Evolutionary conservation across 2,113 vertebrate genomes (phyloP).

Genomic region (Corydoras maculifer): DNA sequence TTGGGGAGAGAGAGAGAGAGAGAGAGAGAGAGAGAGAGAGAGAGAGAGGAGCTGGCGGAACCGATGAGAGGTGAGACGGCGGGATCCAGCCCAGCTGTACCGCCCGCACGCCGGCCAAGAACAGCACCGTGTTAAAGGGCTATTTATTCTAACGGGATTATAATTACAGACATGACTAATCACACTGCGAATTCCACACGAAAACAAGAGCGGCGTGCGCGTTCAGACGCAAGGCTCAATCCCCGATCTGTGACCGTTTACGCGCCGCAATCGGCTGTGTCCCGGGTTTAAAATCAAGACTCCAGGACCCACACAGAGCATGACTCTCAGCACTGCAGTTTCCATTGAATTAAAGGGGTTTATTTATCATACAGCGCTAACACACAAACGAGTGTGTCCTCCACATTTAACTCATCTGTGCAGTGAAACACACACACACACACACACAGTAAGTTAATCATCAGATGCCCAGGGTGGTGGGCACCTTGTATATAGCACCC

Average conservation of each 20-base stretch:
- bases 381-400: too few relatives aligned
- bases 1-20: conserved; percentile 22
- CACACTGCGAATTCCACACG: conserved; percentile 34
- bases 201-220: conserved; percentile 32
- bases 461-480: too few relatives aligned
- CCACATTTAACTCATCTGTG: too few relatives aligned
- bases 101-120: conserved; percentile 55
- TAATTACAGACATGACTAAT: conserved; percentile 47
- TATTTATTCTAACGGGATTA: conserved; percentile 56
- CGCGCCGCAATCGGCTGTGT: background rate
- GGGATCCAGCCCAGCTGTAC: conserved; percentile 51
- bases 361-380: too few relatives aligned
- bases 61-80: conserved; percentile 53
- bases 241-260: conserved; percentile 47
- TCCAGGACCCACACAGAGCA: too few relatives aligned
- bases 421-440: too few relatives aligned
- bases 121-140: conserved; percentile 59
- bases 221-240: conserved; percentile 45
- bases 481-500: too few relatives aligned
- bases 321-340: too few relatives aligned
- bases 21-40: conserved; percentile 13
- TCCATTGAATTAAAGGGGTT: too few relatives aligned
- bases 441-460: too few relatives aligned
- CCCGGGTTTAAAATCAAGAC: too few relatives aligned
- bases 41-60: conserved; percentile 40